Percentiles rank a stretch among this genome's conserved stretches.
Conservation (phyloP, 2,888 invertebrate genomes). For the Drosophila kuntzei region DNA sequence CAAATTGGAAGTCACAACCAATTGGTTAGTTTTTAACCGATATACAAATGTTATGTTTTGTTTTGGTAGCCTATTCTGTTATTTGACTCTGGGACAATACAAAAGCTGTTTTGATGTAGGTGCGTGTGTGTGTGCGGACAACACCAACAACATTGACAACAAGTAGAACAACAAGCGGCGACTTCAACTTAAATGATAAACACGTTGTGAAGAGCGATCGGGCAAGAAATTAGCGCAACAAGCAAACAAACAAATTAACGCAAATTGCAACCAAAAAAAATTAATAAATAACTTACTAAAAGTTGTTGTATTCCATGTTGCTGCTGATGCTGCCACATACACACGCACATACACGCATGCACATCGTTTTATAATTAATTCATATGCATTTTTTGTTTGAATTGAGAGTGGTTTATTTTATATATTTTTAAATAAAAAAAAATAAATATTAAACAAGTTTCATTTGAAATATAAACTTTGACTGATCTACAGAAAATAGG, state of each 20-base stretch:
- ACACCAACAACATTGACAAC: slow-evolving; percentile 77
- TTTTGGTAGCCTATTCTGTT: slow-evolving; percentile 21
- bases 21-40: slow-evolving; percentile 29
- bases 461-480: neutral
- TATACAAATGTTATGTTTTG: neutral
- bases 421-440: neutral
- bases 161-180: slow-evolving; percentile 54
- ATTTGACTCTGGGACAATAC: slow-evolving; percentile 51
- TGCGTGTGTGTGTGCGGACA: slow-evolving; percentile 65
- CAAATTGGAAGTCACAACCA: slow-evolving; percentile 47
- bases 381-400: slow-evolving; percentile 18
- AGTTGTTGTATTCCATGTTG: slow-evolving; percentile 96
- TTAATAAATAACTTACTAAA: slow-evolving; percentile 90
- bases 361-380: slow-evolving; percentile 42
- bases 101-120: slow-evolving; percentile 51
- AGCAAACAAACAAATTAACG: slow-evolving; percentile 64
- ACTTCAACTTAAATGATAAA: slow-evolving; percentile 39
- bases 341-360: slow-evolving; percentile 55
- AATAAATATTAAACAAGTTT: slow-evolving; percentile 15
- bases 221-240: slow-evolving; percentile 65
- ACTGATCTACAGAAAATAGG: neutral
- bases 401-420: slow-evolving; percentile 33
- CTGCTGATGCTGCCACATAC: slow-evolving; percentile 91
- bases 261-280: slow-evolving; percentile 54
- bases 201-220: slow-evolving; percentile 35